Evolutionary conservation across 2,113 vertebrate genomes (phyloP).

Genomic region (Chlamydotis undulata): DNA sequence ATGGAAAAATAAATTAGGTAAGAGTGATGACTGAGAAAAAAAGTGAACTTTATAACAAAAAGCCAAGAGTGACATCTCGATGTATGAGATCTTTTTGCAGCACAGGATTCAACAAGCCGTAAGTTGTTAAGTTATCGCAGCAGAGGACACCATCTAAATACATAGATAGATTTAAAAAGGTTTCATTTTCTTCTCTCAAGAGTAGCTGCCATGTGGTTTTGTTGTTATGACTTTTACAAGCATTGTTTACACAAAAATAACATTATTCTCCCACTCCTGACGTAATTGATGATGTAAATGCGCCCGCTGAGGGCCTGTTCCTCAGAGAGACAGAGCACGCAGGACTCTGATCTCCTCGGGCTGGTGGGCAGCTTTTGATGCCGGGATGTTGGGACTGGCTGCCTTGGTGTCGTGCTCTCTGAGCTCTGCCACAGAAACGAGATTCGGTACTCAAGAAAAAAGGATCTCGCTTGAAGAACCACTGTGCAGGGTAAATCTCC

Average conservation of each 20-base stretch:
- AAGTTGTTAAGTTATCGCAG: slow-evolving; percentile 47
- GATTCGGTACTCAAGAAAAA: neutral
- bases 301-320: neutral
- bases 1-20: slow-evolving; percentile 26
- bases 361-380: neutral
- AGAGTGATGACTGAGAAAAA: slow-evolving; percentile 43
- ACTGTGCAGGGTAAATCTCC: neutral
- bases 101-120: slow-evolving; percentile 21
- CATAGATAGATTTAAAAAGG: neutral
- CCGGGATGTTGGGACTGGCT: neutral
- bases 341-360: neutral
- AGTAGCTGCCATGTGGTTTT: neutral
- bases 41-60: slow-evolving; percentile 61
- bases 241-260: neutral
- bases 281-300: neutral
- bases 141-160: slow-evolving; percentile 29
- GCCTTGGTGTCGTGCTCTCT: neutral
- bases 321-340: neutral
- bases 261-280: neutral
- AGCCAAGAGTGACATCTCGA: slow-evolving; percentile 38
- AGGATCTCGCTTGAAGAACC: neutral
- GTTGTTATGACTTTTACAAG: neutral
- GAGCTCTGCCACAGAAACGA: neutral
- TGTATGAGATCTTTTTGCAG: slow-evolving; percentile 3
- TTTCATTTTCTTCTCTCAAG: slow-evolving; percentile 32